Conservation (phyloP, 2,113 vertebrate genomes). For the Plotosus lineatus region DNA sequence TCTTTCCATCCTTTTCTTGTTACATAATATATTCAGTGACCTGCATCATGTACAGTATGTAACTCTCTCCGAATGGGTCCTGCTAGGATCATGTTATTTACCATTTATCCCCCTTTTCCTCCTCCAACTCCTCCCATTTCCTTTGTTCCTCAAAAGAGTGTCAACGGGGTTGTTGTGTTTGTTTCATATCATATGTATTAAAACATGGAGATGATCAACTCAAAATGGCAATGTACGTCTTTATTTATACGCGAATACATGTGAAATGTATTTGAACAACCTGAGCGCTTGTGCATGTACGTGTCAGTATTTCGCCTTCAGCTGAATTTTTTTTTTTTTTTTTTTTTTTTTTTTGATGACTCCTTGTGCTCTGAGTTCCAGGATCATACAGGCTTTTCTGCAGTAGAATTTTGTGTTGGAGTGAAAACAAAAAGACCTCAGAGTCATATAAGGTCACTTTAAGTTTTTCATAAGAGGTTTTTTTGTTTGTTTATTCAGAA, state of each 20-base stretch:
- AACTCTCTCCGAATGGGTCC: constrained; percentile 69
- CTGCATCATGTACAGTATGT: constrained; percentile 73
- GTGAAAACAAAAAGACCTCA: not conserved
- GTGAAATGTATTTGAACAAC: not conserved
- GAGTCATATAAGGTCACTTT: not conserved
- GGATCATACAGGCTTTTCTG: not conserved
- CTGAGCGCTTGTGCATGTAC: too few species aligned
- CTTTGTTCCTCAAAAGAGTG: constrained; percentile 56
- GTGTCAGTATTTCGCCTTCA: not conserved
- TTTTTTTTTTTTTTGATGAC: not conserved
- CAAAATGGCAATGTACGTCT: constrained; percentile 55
- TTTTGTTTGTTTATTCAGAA: not conserved
- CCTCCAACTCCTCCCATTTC: not conserved
- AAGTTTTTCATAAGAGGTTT: not conserved
- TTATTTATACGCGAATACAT: too few species aligned
- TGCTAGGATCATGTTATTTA: constrained; percentile 68
- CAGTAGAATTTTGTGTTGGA: not conserved
- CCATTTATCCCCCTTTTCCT: constrained; percentile 48
- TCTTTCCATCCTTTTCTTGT: constrained; percentile 70
- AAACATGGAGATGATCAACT: constrained; percentile 74
- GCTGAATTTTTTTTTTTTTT: not conserved
- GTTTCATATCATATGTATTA: constrained; percentile 80
- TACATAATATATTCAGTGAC: constrained; percentile 71
- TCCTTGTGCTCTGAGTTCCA: not conserved
- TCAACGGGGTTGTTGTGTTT: constrained; percentile 78